Conservation (phyloP, 2,888 invertebrate genomes). For the Drepana falcataria region DNA sequence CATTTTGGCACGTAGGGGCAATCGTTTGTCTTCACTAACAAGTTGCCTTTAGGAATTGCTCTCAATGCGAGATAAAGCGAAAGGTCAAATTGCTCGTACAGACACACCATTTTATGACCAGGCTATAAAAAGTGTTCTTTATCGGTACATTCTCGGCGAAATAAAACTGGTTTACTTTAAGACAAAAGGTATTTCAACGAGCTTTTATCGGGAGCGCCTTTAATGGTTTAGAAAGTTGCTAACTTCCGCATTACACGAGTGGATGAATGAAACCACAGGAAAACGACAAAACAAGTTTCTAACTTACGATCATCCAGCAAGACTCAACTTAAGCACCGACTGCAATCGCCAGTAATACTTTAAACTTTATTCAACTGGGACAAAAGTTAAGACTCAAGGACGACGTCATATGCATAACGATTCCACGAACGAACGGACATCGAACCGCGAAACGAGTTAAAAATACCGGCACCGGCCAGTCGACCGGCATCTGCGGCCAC, state of each 20-base stretch:
- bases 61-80: slow-evolving; percentile 39
- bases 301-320: slow-evolving; percentile 50
- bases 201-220: slow-evolving; percentile 35
- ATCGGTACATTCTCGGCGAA: slow-evolving; percentile 42
- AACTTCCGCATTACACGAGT: slow-evolving; percentile 31
- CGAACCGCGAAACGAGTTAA: slow-evolving; percentile 76
- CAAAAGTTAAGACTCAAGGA: slow-evolving; percentile 59
- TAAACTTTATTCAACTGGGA: slow-evolving; percentile 46
- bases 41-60: slow-evolving; percentile 36
- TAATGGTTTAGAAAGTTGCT: slow-evolving; percentile 48
- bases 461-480: slow-evolving; percentile 67
- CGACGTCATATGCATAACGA: slow-evolving; percentile 69
- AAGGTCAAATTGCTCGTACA: slow-evolving; percentile 57
- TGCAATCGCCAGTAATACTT: slow-evolving; percentile 31
- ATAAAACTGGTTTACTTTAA: slow-evolving; percentile 38
- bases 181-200: slow-evolving; percentile 31
- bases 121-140: slow-evolving; percentile 52
- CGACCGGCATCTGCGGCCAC: slow-evolving; percentile 72
- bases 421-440: slow-evolving; percentile 72
- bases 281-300: slow-evolving; percentile 48
- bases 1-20: slow-evolving; percentile 27
- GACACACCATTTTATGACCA: slow-evolving; percentile 44
- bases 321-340: slow-evolving; percentile 36
- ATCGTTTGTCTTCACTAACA: slow-evolving; percentile 38
- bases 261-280: slow-evolving; percentile 32